These are phyloP conservation scores for Neoaliturus tenellus DNA, from an alignment of 2,888 invertebrate genomes.

Conservation along the genomic window DNA sequence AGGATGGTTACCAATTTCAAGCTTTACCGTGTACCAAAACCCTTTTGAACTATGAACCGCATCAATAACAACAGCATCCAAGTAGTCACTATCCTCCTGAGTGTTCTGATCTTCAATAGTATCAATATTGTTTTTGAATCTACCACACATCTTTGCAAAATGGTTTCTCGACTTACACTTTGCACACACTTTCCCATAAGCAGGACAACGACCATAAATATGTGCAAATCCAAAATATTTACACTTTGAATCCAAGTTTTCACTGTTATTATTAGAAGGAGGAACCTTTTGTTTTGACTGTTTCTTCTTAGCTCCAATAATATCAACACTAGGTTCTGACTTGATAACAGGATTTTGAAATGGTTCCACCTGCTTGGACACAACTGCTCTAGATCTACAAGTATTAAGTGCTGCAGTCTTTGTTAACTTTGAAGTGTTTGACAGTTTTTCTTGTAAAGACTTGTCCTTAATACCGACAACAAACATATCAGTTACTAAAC, in stretches of 20 bases:
- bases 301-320: not conserved
- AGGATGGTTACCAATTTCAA: too few relatives aligned
- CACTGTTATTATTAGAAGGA: not conserved
- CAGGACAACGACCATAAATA: not conserved
- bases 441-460: not conserved
- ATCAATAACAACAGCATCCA: not conserved
- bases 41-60: too few relatives aligned
- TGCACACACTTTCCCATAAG: not conserved
- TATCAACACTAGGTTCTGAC: too few relatives aligned
- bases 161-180: too few relatives aligned
- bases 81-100: not conserved
- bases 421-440: too few relatives aligned
- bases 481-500: too few relatives aligned
- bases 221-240: not conserved
- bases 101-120: not conserved
- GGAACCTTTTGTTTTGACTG: not conserved
- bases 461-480: not conserved
- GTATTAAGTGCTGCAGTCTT: too few relatives aligned
- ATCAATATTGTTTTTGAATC: not conserved
- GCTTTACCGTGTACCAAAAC: too few relatives aligned
- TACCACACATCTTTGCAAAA: not conserved
- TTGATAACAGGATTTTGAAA: not conserved
- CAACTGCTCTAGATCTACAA: not conserved
- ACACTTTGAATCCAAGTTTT: not conserved
- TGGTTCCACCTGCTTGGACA: not conserved